Evolutionary conservation across 2,888 invertebrate species (phyloP), one percentile per base, ranked within the genome.

Genomic region (Graphium colonna): DNA sequence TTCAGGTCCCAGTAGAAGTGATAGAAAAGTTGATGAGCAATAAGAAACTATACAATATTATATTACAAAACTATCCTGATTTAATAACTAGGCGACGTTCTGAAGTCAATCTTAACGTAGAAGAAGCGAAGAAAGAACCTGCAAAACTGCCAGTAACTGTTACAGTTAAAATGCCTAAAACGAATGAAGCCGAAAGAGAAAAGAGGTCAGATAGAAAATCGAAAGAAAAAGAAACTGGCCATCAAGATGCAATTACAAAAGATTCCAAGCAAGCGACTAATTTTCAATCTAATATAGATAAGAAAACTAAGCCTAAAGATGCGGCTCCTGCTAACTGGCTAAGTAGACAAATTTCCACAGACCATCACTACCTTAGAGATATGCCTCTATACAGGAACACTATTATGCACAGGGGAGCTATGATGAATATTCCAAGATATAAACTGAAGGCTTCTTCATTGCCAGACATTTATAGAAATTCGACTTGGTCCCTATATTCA

Each of bases 401-500:
- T 0, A 93, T 97, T 61, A 95, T 96, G 90, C 95, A 96, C 77
- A 92, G 96, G 42, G 95, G 95, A 8, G 96, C 96, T 9, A 95
- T 96, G 91, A 83, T 96, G 68, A 96, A 94, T 70, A 93, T 95
- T 52, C 93, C 94, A 58, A 93, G 95, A 57, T 96, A 96, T 77
- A 92, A 93, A 51, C 82, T 96, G 38, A 90, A 94, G 56, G 96
- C 97, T 1, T 95, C 95, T 1, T 97, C 97, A 47, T 94, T 97
- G 70, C 98, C 98, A 0, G 95, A 98, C 77, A 96, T 98, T 69
- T 96, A 94, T 69, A 91, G 93, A 57, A 96, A 96, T 71, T 96
- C 96, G 2, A 94, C 95, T 91, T 94, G 95, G 68, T 95, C 95
- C 0, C 86, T 96, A 47, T 75, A 74, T 36, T 82, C 86, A 0